Base-by-base conservation (phyloP, 2,888 invertebrate species). In the Trimorus sp. region DNA sequence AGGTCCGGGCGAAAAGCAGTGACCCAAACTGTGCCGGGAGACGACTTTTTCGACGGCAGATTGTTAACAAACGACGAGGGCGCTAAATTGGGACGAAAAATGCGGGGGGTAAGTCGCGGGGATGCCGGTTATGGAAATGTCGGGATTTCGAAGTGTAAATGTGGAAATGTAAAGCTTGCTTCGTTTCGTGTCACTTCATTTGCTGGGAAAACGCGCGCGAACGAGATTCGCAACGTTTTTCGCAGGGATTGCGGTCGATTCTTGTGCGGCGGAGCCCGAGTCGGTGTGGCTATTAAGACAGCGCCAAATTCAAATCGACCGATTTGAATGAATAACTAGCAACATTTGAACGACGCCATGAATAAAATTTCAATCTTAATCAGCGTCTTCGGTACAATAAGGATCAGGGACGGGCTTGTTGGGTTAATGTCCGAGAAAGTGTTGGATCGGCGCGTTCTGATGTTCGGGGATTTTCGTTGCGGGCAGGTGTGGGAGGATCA, bases 341-440 rank as follows among this genome's bases (percentile, higher is more conserved):
- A 87, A 88, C 89, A 90, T 90, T 91, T 90, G 88, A 91, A 90
- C 90, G 90, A 90, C 11, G 89, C 91, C 90, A 91, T 91, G 91
- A 91, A 91, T 91, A 91, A 91, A 91, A 91, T 91, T 91, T 91
- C 89, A 91, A 91, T 91, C 88, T 90, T 90, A 91, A 91, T 91
- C 91, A 89, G 87, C 86, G 70, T 74, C 77, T 77, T 60, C 59
- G 53, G 73, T 74, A 69, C 73, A 78, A 78, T 82, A 74, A 62
- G 40, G 26, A 59, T 60, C 68, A 62, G 77, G 74, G 74, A 74
- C 78, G 74, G 69, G 49, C 65, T 69, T 77, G 73, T 70, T 48
- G 65, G 69, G 45, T 59, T 70, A 76, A 82, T 82, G 63, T 69
- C 69, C 26, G 26, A 26, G 26, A 26, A 26, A 26, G 26, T 26